A percentile compares a stretch with the other conserved stretches of the same genome.
phyloP scores from a whole-genome alignment of 2,888 invertebrate species.

The Keiferia lycopersicella region DNA sequence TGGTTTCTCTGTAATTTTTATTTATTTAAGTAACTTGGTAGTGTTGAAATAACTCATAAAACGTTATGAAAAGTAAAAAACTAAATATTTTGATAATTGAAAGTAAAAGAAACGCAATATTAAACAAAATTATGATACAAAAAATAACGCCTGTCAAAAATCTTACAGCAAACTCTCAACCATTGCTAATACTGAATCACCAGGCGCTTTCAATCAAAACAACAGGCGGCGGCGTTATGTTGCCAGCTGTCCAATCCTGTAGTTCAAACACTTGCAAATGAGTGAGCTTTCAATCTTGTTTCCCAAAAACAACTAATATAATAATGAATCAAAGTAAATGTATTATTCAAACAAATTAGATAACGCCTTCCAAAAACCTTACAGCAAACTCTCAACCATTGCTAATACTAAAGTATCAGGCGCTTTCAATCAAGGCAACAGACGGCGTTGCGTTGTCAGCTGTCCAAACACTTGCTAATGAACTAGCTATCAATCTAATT shows the following conservation, averaged over 20 bases:
- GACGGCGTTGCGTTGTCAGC: neutral
- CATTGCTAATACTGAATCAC: too few relatives aligned
- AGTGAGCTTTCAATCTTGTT: too few relatives aligned
- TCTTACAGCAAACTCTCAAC: too few relatives aligned
- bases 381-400: constrained; percentile 7
- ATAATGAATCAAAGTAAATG: neutral
- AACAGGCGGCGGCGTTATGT: too few relatives aligned
- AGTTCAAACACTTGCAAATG: too few relatives aligned
- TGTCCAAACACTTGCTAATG: constrained; percentile 19
- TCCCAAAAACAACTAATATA: neutral
- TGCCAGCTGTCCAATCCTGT: too few relatives aligned
- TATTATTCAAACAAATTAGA: too few relatives aligned
- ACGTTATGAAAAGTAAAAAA: neutral
- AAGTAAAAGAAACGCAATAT: too few relatives aligned
- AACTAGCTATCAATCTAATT: constrained; percentile 22
- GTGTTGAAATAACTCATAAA: neutral
- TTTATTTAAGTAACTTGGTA: neutral
- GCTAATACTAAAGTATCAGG: constrained; percentile 8
- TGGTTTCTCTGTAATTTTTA: neutral
- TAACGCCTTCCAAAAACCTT: neutral
- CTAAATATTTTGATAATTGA: too few relatives aligned
- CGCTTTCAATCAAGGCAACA: constrained; percentile 12
- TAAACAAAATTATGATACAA: neutral
- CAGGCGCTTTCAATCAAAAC: too few relatives aligned
- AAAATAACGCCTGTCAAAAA: neutral